A percentile compares a stretch with the other conserved stretches of the same genome.
Evolutionary conservation across 1,140 invertebrate genomes (phyloP).

Genomic region (Radopholus similis): DNA sequence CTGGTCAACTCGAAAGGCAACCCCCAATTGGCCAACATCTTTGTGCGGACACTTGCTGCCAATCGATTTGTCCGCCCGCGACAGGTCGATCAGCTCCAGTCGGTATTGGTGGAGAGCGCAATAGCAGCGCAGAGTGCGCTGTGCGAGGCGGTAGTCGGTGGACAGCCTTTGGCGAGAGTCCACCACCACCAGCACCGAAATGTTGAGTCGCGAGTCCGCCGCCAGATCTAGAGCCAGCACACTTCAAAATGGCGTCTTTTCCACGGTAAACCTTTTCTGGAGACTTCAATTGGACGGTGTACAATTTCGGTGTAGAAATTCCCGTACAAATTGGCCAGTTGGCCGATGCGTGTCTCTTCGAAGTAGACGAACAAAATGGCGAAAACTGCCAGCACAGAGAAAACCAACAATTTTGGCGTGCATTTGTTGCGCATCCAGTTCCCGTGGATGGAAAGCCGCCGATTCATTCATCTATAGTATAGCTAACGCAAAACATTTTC

Average conservation of each 20-base stretch:
- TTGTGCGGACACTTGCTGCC: constrained; percentile 13
- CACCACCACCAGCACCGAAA: constrained; percentile 13
- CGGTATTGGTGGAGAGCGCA: constrained; percentile 16
- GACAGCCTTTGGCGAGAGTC: background rate
- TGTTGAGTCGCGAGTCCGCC: background rate
- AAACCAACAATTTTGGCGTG: too few relatives aligned
- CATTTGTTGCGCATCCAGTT: too few relatives aligned
- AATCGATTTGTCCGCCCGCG: background rate
- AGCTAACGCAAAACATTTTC: too few relatives aligned
- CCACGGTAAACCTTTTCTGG: background rate
- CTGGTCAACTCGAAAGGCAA: background rate
- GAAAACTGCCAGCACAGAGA: too few relatives aligned
- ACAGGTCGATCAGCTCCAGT: constrained; percentile 10
- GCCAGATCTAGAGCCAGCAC: background rate
- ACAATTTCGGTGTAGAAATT: constrained; percentile 5
- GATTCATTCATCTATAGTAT: too few relatives aligned
- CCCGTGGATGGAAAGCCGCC: too few relatives aligned
- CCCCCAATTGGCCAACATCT: constrained; percentile 17
- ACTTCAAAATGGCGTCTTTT: background rate
- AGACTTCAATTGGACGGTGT: background rate
- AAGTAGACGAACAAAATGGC: background rate
- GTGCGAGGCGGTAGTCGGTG: constrained; percentile 18
- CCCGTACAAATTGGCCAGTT: constrained; percentile 4
- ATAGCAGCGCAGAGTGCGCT: constrained; percentile 26
- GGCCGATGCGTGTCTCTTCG: background rate